These are phyloP conservation scores for Rhinichthys osculus DNA, from an alignment of 2,797 vertebrate species.

Conservation along the genomic window DNA sequence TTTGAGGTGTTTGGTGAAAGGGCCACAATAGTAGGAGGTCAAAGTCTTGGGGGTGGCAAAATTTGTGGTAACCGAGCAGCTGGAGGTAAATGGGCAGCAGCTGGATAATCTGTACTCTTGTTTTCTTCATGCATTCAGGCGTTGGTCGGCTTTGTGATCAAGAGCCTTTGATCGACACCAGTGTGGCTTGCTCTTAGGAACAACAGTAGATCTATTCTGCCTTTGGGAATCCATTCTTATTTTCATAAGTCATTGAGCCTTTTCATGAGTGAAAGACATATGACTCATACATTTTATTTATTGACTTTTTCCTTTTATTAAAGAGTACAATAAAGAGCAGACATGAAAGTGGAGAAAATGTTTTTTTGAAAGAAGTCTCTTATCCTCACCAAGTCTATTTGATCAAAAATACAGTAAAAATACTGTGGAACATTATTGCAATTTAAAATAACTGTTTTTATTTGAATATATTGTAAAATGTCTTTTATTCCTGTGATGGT, in stretches of 20 bases:
- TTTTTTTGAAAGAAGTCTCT: neutral
- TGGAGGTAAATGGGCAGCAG: constrained; percentile 65
- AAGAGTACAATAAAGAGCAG: neutral
- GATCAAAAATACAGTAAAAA: neutral
- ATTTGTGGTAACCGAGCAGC: constrained; percentile 44
- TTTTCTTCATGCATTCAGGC: constrained; percentile 9
- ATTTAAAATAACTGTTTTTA: neutral
- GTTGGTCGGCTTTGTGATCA: constrained; percentile 1
- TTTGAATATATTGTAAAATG: neutral
- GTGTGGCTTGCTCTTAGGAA: neutral
- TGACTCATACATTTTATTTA: constrained; percentile 28
- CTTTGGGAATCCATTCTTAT: neutral
- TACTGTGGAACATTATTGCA: neutral
- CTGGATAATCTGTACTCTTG: constrained; percentile 45
- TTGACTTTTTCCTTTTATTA: neutral
- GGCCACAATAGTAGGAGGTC: constrained; percentile 46
- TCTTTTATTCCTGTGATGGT: neutral
- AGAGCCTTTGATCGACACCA: neutral
- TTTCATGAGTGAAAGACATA: constrained; percentile 5
- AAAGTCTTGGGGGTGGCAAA: neutral
- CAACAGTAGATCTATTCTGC: neutral
- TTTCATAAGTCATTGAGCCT: neutral
- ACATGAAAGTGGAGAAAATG: neutral
- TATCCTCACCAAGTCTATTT: neutral
- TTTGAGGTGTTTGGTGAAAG: constrained; percentile 43